Evolutionary conservation across 2,888 invertebrate genomes (phyloP), one percentile per base, ranked within the genome.

Genomic region (Callyntrura sp.): DNA sequence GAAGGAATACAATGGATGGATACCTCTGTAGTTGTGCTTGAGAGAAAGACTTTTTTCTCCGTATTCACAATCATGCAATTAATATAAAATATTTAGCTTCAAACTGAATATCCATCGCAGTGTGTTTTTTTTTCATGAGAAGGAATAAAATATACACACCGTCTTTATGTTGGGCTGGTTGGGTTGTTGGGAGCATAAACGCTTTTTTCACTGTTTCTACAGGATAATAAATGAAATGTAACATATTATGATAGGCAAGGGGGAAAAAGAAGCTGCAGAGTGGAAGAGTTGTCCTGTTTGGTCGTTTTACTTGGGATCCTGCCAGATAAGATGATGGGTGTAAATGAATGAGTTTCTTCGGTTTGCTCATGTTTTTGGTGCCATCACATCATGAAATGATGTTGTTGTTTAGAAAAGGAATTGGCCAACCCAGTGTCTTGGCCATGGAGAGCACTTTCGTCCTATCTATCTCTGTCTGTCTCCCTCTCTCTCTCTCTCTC

Each of bases 251-350:
- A 88, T 81, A 82, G 81, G 48, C 70, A 65, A 65, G 35, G 68
- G 35, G 68, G 48, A 87, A 81, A 86, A 76, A 82, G 35, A 60
- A 82, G 82, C 45, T 70, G 43, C 73, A 51, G 70, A 20, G 70
- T 73, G 45, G 45, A 68, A 81, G 23, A 85, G 81, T 85, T 85
- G 90, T 84, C 89, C 76, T 89, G 84, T 82, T 85, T 90, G 81
- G 84, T 89, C 68, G 89, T 85, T 85, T 84, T 70, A 89, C 85
- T 90, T 90, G 90, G 90, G 90, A 81, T 76, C 73, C 68, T 90
- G 90, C 90, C 90, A 90, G 85, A 85, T 81, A 85, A 82, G 90
- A 90, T 90, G 90, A 90, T 90, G 90, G 85, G 90, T 90, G 89
- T 90, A 90, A 90, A 90, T 90, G 90, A 90, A 90, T 90, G 90